phyloP scores from a whole-genome alignment of 2,888 invertebrate genomes.

The Mesorhabditis sp. region DNA sequence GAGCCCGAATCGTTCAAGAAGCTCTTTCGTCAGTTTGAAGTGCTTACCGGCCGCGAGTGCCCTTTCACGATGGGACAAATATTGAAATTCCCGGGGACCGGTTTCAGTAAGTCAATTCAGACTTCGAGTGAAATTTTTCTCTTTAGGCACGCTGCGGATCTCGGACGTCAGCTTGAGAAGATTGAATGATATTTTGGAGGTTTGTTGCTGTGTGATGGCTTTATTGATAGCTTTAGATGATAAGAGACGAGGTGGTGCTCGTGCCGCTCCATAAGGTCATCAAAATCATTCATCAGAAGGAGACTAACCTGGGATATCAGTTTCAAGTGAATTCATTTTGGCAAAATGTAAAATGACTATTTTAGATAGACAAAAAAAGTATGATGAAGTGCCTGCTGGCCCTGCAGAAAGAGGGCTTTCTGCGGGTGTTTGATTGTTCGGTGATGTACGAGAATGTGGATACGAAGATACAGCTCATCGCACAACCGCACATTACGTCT shows the following conservation, averaged over 20 bases:
- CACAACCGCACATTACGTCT: slow-evolving; percentile 25
- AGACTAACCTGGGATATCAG: slow-evolving; percentile 41
- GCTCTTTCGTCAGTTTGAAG: slow-evolving; percentile 33
- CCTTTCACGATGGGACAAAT: slow-evolving; percentile 51
- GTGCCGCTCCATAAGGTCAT: slow-evolving; percentile 38
- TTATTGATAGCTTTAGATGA: slow-evolving; percentile 18
- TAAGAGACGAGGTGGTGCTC: slow-evolving; percentile 30
- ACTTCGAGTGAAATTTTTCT: not conserved
- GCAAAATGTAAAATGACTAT: not conserved
- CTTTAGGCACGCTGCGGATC: slow-evolving; percentile 46
- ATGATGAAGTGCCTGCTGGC: slow-evolving; percentile 45
- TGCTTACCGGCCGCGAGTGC: slow-evolving; percentile 32
- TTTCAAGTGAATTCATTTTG: slow-evolving; percentile 27
- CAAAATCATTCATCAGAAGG: slow-evolving; percentile 31
- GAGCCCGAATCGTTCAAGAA: slow-evolving; percentile 28
- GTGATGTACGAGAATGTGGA: slow-evolving; percentile 24
- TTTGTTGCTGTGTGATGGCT: not conserved
- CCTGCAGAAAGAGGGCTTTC: slow-evolving; percentile 27
- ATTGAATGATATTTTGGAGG: slow-evolving; percentile 26
- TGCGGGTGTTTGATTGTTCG: slow-evolving; percentile 23
- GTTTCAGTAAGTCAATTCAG: slow-evolving; percentile 36
- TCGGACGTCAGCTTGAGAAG: slow-evolving; percentile 46
- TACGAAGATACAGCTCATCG: slow-evolving; percentile 32
- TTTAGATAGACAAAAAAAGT: slow-evolving; percentile 54
- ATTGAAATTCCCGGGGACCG: slow-evolving; percentile 48